Evolutionary conservation across 2,888 invertebrate genomes (phyloP).

Genomic region (Dusona sp.): DNA sequence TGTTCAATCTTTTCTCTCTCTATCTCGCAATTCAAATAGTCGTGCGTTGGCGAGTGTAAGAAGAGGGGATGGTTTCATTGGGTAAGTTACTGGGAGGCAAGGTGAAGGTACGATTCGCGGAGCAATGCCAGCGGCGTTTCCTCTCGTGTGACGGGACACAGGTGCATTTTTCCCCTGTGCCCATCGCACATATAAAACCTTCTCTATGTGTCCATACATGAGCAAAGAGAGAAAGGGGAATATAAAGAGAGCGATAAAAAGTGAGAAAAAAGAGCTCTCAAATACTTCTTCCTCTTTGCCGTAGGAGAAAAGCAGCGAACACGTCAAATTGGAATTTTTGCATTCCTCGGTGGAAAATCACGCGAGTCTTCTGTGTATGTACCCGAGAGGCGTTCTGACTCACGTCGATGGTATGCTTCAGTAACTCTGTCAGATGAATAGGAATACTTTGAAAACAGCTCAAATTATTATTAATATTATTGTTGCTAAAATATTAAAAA

Average conservation of each 20-base stretch:
- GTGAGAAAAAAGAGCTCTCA: conserved; percentile 55
- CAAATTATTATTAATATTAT: not conserved
- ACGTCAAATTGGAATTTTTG: conserved; percentile 70
- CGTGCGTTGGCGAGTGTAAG: conserved; percentile 36
- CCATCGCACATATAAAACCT: conserved; percentile 27
- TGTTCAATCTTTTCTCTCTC: conserved; percentile 25
- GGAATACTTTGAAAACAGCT: not conserved
- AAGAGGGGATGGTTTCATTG: conserved; percentile 24
- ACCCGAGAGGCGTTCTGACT: conserved; percentile 49
- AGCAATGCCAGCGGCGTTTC: conserved; percentile 53
- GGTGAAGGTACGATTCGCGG: conserved; percentile 48
- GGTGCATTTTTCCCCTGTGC: conserved; percentile 68
- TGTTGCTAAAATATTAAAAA: not conserved
- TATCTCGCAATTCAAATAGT: conserved; percentile 44
- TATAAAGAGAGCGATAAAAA: conserved; percentile 7
- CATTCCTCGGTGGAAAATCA: conserved; percentile 63
- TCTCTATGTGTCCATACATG: conserved; percentile 13
- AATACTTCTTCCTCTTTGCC: conserved; percentile 76
- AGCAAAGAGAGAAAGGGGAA: conserved; percentile 20
- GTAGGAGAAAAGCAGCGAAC: conserved; percentile 68
- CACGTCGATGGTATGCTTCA: conserved; percentile 25
- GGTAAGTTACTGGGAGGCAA: conserved; percentile 45
- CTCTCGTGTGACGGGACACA: conserved; percentile 69
- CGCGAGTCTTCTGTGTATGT: conserved; percentile 56
- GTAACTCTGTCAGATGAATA: conserved; percentile 1